Base-by-base conservation (phyloP, 2,888 invertebrate genomes). In the Cerceris rybyensis region DNA sequence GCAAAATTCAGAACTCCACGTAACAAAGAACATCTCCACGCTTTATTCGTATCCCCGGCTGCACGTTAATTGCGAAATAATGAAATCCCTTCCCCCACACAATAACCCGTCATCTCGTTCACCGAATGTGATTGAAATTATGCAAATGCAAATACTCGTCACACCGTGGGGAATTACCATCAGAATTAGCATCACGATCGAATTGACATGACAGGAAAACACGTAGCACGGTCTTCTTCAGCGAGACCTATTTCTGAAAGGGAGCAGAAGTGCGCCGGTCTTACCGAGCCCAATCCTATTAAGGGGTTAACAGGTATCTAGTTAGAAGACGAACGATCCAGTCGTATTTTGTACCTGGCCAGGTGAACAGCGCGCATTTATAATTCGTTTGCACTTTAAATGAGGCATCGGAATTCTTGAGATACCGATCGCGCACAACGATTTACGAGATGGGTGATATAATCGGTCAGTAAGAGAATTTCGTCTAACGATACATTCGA, bases 281-380 rank as follows among this genome's bases (percentile, higher is more conserved):
- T 89, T 87, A 87, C 86, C 75, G 75, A 72, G 59, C 85, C 82
- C 87, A 86, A 92, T 92, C 89, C 87, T 86, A 90, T 92, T 91
- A 89, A 88, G 87, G 87, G 87, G 88, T 89, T 91, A 90, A 89
- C 88, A 89, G 88, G 87, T 90, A 91, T 90, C 90, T 87, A 83
- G 88, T 90, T 90, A 88, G 89, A 82, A 84, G 82, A 85, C 75
- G 80, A 77, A 80, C 75, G 70, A 72, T 67, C 78, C 88, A 88
- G 88, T 87, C 81, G 81, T 81, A 83, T 77, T 73, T 75, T 71
- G 78, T 68, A 79, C 59, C 70, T 82, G 69, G 71, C 69, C 65
- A 67, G 73, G 74, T 61, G 71, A 74, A 63, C 84, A 83, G 80
- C 80, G 67, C 55, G 61, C 78, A 54, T 70, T 64, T 61, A 77